Base-by-base conservation (phyloP, 1,140 invertebrate genomes). In the Papilio aristodemus region DNA sequence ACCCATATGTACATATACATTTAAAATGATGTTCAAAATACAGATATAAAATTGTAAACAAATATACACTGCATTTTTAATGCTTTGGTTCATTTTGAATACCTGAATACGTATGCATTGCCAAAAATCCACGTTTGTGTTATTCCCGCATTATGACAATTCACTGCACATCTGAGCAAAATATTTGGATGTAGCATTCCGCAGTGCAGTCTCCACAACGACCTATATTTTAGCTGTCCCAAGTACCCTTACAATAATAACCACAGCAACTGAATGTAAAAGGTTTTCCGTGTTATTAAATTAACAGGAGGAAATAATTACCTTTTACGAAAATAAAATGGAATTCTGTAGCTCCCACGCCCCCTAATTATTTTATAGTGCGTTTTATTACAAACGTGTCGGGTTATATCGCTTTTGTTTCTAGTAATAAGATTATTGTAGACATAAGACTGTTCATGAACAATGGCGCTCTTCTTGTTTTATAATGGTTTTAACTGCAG, bases 241-340 rank as follows among this genome's bases (percentile, higher is more conserved):
- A 14, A 41, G 39, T 43, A 43, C 11, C 17, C 8, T 11, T 43
- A 64, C 38, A 41, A 64, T 39, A 64, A 64, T 43, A 8, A 25
- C 13, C 22, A 39, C 43, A 64, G 19, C 19, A 63, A 22, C 14
- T 39, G n/a, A n/a, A n/a, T n/a, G 14, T 64, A 64, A 64, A 64
- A 64, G 62, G 63, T 50, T 66, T 66, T 66, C 41, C 27, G 63
- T 66, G 63, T 66, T 25, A 43, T n/a, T n/a, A 19, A 64, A 64
- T 62, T 62, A 62, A 62, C 46, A 50, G 27, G 32, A 39, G 58
- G 7, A 27, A n/a, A 36, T 37, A 62, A 38, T 62, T 38, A 36
- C 14, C n/a, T 39, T 25, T 13, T 2, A 25, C 19, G 1, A 14
- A 19, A 50, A 50, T 22, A 50, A 50, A 19, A 43, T n/a, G 9